Base-by-base conservation (phyloP, 92 coral and sea anemone genomes). In the Parazoanthus darwini region DNA sequence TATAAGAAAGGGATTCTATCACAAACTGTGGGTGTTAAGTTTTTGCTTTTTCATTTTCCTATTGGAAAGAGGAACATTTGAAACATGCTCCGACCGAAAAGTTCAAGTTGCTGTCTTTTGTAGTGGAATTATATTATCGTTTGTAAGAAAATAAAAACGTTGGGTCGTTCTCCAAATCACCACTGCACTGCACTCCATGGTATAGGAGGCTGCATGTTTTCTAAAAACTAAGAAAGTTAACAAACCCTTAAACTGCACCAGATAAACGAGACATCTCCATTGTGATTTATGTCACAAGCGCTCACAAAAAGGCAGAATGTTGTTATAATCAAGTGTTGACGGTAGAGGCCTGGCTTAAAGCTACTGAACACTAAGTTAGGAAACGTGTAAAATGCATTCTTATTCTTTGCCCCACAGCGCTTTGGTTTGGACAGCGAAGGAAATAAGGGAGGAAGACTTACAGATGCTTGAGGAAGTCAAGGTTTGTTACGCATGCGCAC, bases 381-480 rank as follows among this genome's bases (percentile, higher is more conserved):
- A 26, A 15, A 46, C 16, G 29, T n/a, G 65, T n/a, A 29, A 63
- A 29, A 8, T 56, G 3, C 8, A 29, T 18, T 36, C 1, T 11
- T 36, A 35, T 37, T 56, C 67, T 80, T 84, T 46, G 38, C 3
- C 25, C 36, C 88, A 10, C 67, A 97, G 99, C 82, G 98, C 98
- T 37, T 89, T 92, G 83, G 87, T 97, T 74, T 97, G 98, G 96
- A 93, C 98, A 42, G 94, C 96, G 71, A 87, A 91, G 16, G 92
- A 91, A 77, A 80, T 94, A 3, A 81, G 91, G 3, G 89, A 94
- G 50, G 91, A 92, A 74, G 94, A 93, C 20, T 84, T 96, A 59
- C 74, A 76, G 16, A 77, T 50, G 74, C 90, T 97, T 23, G 59
- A 56, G 44, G 89, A 93, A 11, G 78, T 90, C 59, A 90, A 91